Evolutionary conservation across 2,797 vertebrate genomes (phyloP).

Genomic region (Lates japonicus): DNA sequence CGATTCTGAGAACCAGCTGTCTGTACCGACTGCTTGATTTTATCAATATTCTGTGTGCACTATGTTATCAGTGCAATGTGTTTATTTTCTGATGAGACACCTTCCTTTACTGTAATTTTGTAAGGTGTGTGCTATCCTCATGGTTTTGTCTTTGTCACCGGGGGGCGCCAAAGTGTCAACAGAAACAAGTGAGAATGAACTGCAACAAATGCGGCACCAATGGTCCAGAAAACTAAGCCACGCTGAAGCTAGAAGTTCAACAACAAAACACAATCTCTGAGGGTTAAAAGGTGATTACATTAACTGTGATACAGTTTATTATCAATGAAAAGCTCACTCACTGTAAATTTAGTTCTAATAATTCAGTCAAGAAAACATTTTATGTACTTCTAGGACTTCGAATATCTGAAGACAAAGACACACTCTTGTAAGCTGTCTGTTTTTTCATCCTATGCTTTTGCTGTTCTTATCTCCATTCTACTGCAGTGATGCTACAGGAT

Average conservation of each 20-base stretch:
- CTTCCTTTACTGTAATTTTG: neutral
- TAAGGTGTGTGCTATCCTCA: neutral
- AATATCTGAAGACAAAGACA: neutral
- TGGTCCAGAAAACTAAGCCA: neutral
- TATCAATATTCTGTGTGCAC: neutral
- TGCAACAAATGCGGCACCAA: neutral
- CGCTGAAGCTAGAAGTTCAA: neutral
- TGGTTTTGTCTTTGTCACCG: conserved; percentile 19
- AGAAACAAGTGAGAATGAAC: neutral
- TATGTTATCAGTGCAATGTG: neutral
- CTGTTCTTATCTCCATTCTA: neutral
- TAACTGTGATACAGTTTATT: neutral
- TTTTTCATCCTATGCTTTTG: neutral
- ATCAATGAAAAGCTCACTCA: neutral
- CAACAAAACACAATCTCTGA: neutral
- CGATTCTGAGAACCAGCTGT: conserved; percentile 77
- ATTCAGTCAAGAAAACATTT: neutral
- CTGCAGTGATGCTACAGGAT: neutral
- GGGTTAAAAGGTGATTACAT: neutral
- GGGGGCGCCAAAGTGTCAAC: conserved; percentile 43
- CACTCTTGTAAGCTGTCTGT: neutral
- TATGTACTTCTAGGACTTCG: neutral
- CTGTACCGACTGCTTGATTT: conserved; percentile 46
- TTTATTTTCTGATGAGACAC: neutral
- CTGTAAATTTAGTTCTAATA: neutral